These are phyloP conservation scores for Drosophila gunungcola DNA, from an alignment of 1,140 invertebrate genomes.

Conservation along the genomic window DNA sequence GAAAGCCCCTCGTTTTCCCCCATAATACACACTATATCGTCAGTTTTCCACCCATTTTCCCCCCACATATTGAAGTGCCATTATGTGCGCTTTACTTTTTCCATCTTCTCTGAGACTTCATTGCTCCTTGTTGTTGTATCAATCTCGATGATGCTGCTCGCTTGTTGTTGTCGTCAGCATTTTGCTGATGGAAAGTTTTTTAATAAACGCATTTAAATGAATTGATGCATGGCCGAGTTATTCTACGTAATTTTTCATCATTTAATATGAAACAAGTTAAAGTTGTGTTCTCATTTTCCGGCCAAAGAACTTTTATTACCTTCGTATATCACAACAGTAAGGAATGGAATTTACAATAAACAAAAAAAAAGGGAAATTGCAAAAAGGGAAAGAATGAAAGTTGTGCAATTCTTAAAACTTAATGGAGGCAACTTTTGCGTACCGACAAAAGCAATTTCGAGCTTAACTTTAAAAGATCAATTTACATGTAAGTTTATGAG, in stretches of 20 bases:
- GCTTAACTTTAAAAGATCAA: conserved; percentile 31
- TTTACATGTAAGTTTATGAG: conserved; percentile 29
- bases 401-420: conserved; percentile 48
- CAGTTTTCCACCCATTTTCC: conserved; percentile 7
- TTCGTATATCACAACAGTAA: conserved; percentile 62
- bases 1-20: neutral
- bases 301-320: conserved; percentile 68
- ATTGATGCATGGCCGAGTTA: conserved; percentile 60
- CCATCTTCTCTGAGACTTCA: conserved; percentile 23
- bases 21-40: conserved; percentile 9
- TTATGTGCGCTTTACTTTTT: conserved; percentile 60
- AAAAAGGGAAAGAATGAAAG: conserved; percentile 25
- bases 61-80: conserved; percentile 63
- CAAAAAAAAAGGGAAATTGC: conserved; percentile 7
- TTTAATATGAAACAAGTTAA: conserved; percentile 69
- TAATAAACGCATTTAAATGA: conserved; percentile 81
- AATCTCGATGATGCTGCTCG: conserved; percentile 24
- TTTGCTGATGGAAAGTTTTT: conserved; percentile 70
- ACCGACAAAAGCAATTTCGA: conserved; percentile 20
- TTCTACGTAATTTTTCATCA: conserved; percentile 42
- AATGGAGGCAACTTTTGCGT: conserved; percentile 41
- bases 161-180: conserved; percentile 53
- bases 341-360: conserved; percentile 32
- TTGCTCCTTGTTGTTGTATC: conserved; percentile 25
- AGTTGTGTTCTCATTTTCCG: conserved; percentile 44